A percentile compares a stretch with the other conserved stretches of the same genome.
Evolutionary conservation across 2,888 invertebrate genomes (phyloP).

Genomic region (Asteroscopus sphinx): DNA sequence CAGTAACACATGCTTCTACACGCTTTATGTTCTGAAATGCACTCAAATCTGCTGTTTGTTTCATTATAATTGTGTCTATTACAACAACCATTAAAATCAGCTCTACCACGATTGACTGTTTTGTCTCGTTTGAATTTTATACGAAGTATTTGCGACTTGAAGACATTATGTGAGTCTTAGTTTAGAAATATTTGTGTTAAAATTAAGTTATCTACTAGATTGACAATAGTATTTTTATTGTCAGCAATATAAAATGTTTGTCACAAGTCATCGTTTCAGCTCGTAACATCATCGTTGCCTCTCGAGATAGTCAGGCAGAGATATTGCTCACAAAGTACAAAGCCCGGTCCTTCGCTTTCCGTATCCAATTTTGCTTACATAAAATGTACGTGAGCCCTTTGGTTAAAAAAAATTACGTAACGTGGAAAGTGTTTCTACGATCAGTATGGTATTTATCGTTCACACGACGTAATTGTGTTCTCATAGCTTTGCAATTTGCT

Average conservation of each 20-base stretch:
- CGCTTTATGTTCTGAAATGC: constrained; percentile 20
- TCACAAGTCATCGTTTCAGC: constrained; percentile 23
- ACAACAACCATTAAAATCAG: constrained; percentile 35
- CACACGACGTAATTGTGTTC: constrained; percentile 48
- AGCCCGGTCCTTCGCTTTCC: constrained; percentile 38
- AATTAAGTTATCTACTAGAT: constrained; percentile 17
- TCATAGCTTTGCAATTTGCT: constrained; percentile 32
- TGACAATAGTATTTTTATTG: constrained; percentile 23
- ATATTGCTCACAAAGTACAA: constrained; percentile 34
- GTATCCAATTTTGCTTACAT: constrained; percentile 48
- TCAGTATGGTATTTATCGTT: constrained; percentile 40
- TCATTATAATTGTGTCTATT: constrained; percentile 44
- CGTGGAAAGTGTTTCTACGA: constrained; percentile 55
- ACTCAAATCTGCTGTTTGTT: constrained; percentile 40
- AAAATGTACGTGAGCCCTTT: constrained; percentile 47
- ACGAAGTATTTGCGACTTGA: constrained; percentile 3
- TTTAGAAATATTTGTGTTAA: constrained; percentile 6
- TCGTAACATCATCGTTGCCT: constrained; percentile 28
- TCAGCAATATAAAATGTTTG: constrained; percentile 23
- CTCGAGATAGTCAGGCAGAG: constrained; percentile 36
- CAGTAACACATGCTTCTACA: constrained; percentile 34
- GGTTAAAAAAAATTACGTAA: constrained; percentile 56
- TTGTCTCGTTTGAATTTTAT: constrained; percentile 34
- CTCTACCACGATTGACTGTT: constrained; percentile 26
- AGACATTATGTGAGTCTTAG: constrained; percentile 19